Percentiles rank a stretch among this genome's conserved stretches.
Evolutionary conservation across 2,888 invertebrate species (phyloP).

Genomic region (Eutolmus rufibarbis): DNA sequence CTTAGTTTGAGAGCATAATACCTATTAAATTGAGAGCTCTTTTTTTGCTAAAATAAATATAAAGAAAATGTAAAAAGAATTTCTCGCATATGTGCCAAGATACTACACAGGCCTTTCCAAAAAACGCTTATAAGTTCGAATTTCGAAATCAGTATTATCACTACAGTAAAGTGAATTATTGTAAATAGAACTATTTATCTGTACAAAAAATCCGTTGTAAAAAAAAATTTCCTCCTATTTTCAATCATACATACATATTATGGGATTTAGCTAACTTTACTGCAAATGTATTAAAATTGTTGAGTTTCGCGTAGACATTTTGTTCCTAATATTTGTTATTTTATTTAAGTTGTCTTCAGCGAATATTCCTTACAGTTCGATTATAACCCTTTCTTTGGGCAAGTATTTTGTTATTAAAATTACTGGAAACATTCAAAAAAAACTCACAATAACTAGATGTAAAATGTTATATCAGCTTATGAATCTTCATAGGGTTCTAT

Average conservation of each 20-base stretch:
- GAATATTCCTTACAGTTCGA: not conserved
- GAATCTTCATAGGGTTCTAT: not conserved
- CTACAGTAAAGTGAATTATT: not conserved
- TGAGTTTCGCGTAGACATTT: constrained; percentile 1
- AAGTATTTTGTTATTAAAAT: not conserved
- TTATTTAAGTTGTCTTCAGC: not conserved
- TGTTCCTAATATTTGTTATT: constrained; percentile 29
- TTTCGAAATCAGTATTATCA: constrained; percentile 32
- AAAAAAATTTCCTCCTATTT: not conserved
- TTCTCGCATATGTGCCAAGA: not conserved
- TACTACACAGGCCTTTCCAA: not conserved
- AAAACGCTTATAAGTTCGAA: not conserved
- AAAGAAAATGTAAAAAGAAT: not conserved
- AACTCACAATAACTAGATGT: constrained; percentile 24
- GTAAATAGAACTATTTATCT: constrained; percentile 18
- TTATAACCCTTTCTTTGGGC: not conserved
- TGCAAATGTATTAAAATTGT: not conserved
- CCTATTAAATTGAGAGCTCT: not conserved
- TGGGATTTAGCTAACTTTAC: not conserved
- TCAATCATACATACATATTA: not conserved
- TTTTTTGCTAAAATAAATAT: not conserved
- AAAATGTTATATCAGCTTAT: not conserved
- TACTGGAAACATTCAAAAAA: not conserved
- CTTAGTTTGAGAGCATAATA: not conserved
- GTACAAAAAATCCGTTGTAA: not conserved